These are phyloP conservation scores for Microtus oregoni DNA, from an alignment of 2,113 vertebrate species.

Conservation along the genomic window DNA sequence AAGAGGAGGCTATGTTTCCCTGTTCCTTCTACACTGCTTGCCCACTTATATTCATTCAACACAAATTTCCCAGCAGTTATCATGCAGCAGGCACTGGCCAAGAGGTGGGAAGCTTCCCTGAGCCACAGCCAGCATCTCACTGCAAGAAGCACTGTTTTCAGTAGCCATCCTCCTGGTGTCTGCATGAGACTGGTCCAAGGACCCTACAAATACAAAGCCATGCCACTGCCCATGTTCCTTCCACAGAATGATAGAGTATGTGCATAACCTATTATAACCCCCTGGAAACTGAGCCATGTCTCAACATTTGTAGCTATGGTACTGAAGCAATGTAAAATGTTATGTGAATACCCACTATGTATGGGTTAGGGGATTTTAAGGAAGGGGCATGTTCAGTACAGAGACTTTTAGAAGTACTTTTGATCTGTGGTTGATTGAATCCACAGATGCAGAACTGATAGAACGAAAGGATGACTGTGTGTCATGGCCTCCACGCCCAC, in stretches of 20 bases:
- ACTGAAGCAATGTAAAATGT: background rate
- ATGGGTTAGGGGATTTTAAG: background rate
- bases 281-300: background rate
- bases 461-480: background rate
- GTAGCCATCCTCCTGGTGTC: background rate
- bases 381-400: background rate
- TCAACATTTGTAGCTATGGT: background rate
- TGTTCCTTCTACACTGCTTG: background rate
- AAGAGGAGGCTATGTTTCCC: accelerated
- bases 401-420: background rate
- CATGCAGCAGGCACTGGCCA: background rate
- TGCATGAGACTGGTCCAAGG: background rate
- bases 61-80: background rate
- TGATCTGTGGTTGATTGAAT: background rate
- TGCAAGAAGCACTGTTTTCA: background rate
- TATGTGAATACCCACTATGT: background rate
- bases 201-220: background rate
- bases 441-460: background rate
- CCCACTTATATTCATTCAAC: background rate
- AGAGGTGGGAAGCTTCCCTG: background rate
- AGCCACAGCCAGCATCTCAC: too few species aligned
- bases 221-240: background rate
- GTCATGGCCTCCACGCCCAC: background rate
- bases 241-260: background rate
- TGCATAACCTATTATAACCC: background rate